Evolutionary conservation across 2,113 vertebrate genomes (phyloP).

Genomic region (Mustelus asterias): DNA sequence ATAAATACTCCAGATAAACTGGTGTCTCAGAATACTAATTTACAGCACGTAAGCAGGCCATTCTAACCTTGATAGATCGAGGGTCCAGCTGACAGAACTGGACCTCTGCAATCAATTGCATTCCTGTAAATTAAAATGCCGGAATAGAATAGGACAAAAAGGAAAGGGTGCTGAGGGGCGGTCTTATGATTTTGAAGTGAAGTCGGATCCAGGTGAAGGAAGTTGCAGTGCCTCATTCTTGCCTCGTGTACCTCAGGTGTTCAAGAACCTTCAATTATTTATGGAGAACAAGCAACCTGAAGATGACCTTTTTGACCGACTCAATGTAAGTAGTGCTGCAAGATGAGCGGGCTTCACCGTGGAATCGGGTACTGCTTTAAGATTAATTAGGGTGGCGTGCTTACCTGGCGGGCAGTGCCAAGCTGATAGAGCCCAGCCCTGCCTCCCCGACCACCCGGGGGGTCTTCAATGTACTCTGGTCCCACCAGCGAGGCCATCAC

Average conservation of each 20-base stretch:
- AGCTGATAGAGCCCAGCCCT: no score
- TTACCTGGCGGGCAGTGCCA: background rate
- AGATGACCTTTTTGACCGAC: constrained; percentile 91
- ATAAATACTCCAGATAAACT: background rate
- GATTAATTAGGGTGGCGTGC: background rate
- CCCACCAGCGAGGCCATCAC: no score
- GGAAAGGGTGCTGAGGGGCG: background rate
- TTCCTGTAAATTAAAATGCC: background rate
- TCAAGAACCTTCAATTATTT: constrained; percentile 94
- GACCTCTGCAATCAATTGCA: background rate
- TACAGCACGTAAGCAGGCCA: background rate
- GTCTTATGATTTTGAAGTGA: background rate
- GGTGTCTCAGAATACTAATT: background rate
- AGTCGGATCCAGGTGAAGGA: background rate
- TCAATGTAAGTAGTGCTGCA: constrained; percentile 73
- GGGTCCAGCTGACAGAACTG: background rate
- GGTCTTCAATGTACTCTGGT: no score
- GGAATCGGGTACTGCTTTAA: background rate
- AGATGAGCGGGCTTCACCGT: background rate
- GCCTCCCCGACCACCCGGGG: no score
- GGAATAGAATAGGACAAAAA: background rate
- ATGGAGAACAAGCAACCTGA: constrained; percentile 95
- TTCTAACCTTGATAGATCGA: background rate
- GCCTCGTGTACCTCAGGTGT: constrained; percentile 66
- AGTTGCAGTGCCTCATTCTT: background rate